Evolutionary conservation across 2,113 vertebrate species (phyloP), one percentile per base, ranked within the genome.

Genomic region (Scartelaos histophorus): DNA sequence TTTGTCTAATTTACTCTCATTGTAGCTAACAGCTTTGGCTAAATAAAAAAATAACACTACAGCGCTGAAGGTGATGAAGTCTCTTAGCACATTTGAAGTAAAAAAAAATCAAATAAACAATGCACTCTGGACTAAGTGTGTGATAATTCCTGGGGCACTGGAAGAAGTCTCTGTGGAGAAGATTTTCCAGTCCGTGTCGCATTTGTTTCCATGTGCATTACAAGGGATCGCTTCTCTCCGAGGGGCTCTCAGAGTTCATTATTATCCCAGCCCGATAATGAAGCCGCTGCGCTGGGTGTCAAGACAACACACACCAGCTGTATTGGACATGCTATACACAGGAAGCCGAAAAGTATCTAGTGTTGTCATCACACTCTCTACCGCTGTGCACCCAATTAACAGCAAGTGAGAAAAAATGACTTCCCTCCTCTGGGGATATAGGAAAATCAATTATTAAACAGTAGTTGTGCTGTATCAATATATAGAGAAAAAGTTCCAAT

Each of bases 1-100:
- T 71, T 74, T 75, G 76, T 70, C 53, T 89, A 79, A 89, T 89
- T 88, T 82, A 45, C 82, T 81, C 73, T 76, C 73, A 71, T 74
- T 84, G 72, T 69, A 68, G 78, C 73, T 71, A 73, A 77, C 83
- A 81, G 70, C 81, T 84, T 83, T 35, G 58, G 25, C 24, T 29
- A 71, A 70, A 69, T 79, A 74, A 86, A 76, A 75, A 73, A 75
- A 73, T 79, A 47, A 11, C 74, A 82, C 70, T 45, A 7, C 2
- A 0, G 70, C 73, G 38, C 43, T 16, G 68, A 57, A 90, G 69
- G 85, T 88, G 79, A 47, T 64, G 51, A 82, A 84, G 74, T 71
- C 82, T 83, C 74, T 78, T 73, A 46, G 66, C 67, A 24, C 73
- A 64, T 85, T 21, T 25, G 73, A 71, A 70, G 72, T 22, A n/a